Percentiles rank a stretch among this genome's conserved stretches.
phyloP scores from a whole-genome alignment of 2,888 invertebrate species.

The Mesorhabditis belari region DNA sequence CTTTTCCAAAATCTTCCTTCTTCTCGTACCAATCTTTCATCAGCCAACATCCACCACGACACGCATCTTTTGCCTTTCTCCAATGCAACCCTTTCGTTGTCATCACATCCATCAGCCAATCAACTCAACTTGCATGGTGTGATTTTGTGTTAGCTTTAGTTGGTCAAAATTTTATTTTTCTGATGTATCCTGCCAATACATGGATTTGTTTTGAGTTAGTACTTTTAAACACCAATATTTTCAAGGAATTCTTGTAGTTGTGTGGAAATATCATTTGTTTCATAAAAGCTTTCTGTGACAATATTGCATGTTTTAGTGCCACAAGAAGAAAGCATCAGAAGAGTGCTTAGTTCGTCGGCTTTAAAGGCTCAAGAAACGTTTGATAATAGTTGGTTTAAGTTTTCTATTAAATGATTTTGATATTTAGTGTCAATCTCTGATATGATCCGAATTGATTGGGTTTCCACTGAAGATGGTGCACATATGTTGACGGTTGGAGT shows the following conservation, averaged over 20 bases:
- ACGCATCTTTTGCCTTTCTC: neutral
- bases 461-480: slow-evolving; percentile 95
- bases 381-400: neutral
- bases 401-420: neutral
- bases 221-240: no score
- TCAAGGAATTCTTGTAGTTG: no score
- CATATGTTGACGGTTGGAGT: slow-evolving; percentile 83
- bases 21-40: neutral
- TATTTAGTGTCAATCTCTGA: slow-evolving; percentile 41
- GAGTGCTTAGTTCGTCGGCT: neutral
- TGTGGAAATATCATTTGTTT: no score
- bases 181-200: no score
- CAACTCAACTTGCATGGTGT: neutral
- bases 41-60: no score
- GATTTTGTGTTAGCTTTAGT: no score
- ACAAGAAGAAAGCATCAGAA: neutral
- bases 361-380: neutral
- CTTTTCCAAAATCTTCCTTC: neutral
- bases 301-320: neutral
- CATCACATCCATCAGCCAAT: no score
- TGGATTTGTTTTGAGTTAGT: no score
- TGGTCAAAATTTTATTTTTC: no score
- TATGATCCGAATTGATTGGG: slow-evolving; percentile 71
- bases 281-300: no score
- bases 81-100: no score